Evolutionary conservation across 2,888 invertebrate genomes (phyloP).

Genomic region (Leptothorax acervorum): DNA sequence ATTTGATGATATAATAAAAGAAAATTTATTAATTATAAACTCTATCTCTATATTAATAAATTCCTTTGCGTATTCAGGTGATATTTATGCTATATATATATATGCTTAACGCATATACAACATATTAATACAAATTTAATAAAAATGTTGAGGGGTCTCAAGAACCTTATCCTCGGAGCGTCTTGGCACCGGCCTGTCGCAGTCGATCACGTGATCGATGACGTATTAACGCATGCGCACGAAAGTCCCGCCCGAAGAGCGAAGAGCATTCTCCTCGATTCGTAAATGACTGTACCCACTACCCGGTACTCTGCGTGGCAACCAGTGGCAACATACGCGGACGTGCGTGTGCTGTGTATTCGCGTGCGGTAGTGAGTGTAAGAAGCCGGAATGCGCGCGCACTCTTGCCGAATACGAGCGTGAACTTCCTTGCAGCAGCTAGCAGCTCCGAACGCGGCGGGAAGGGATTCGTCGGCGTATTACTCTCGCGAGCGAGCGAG

Average conservation of each 20-base stretch:
- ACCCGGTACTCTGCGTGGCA: no score
- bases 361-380: not conserved
- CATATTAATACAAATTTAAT: not conserved
- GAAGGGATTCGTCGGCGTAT: not conserved
- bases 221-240: not conserved
- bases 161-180: not conserved
- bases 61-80: not conserved
- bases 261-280: not conserved
- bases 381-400: slow-evolving; percentile 7
- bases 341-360: not conserved
- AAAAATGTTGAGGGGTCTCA: not conserved
- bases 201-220: not conserved
- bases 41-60: not conserved
- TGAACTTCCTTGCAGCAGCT: not conserved
- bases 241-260: not conserved
- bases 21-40: not conserved
- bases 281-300: no score
- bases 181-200: not conserved
- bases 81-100: not conserved
- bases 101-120: not conserved
- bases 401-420: not conserved
- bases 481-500: not conserved
- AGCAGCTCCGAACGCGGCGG: not conserved
- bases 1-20: not conserved
- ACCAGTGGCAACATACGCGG: not conserved